Evolutionary conservation across 1,140 invertebrate genomes (phyloP).

Genomic region (Drosophila watanabei): DNA sequence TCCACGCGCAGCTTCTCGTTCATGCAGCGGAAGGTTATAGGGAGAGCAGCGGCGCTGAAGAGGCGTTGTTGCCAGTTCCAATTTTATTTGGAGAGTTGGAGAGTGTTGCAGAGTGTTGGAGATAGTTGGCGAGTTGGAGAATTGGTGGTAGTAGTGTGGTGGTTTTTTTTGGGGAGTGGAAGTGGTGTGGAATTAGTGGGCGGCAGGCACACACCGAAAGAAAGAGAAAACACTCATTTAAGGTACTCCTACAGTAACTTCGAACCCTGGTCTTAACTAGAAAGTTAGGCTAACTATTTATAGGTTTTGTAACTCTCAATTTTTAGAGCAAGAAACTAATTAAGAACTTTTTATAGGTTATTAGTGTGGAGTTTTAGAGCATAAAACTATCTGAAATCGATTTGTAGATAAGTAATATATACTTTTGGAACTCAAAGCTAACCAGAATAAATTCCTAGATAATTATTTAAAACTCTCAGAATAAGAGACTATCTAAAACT

Average conservation of each 20-base stretch:
- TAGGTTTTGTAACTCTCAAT: too few species aligned
- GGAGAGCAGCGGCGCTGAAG: constrained; percentile 96
- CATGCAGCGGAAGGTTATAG: constrained; percentile 97
- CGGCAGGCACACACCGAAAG: constrained; percentile 61
- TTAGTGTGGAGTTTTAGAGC: neutral
- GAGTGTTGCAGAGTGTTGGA: constrained; percentile 2
- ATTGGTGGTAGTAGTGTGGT: constrained; percentile 20
- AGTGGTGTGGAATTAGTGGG: constrained; percentile 33
- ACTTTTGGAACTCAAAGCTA: neutral
- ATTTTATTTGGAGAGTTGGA: constrained; percentile 1
- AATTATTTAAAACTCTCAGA: neutral
- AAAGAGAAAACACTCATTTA: constrained; percentile 78
- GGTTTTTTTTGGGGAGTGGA: constrained; percentile 21
- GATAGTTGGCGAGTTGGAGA: neutral
- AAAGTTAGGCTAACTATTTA: neutral
- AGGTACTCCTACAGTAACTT: constrained; percentile 31
- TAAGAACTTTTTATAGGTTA: neutral
- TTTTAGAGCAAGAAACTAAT: neutral
- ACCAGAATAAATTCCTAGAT: neutral
- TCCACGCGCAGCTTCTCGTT: constrained; percentile 96
- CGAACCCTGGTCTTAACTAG: neutral
- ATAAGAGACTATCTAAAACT: too few species aligned
- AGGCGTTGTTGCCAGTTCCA: constrained; percentile 1
- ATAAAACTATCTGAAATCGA: too few species aligned
- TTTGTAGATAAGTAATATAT: too few species aligned